phyloP scores from a whole-genome alignment of 2,113 vertebrate species.

The Daphoenositta chrysoptera region DNA sequence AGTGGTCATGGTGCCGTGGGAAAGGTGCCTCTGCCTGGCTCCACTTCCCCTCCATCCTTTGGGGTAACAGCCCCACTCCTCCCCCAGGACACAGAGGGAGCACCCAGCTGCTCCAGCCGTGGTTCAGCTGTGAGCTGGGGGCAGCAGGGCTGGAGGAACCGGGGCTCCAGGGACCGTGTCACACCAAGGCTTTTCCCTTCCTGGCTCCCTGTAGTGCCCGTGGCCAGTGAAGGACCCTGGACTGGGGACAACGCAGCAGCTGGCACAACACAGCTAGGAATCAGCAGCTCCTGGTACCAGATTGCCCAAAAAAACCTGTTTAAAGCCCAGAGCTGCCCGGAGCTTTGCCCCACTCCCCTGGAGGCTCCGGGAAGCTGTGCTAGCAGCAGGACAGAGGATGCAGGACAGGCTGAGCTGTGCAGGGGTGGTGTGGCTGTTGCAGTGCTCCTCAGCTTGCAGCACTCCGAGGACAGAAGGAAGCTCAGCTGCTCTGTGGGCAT shows the following conservation, averaged over 20 bases:
- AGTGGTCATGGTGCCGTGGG: accelerated
- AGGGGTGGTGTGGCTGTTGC: neutral
- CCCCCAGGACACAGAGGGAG: neutral
- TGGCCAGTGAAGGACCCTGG: neutral
- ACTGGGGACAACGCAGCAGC: neutral
- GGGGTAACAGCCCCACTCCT: neutral
- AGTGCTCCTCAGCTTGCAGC: neutral
- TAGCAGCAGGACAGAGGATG: neutral
- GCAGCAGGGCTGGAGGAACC: neutral
- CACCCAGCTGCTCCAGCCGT: neutral
- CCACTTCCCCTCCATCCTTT: neutral
- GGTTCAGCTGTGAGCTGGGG: neutral
- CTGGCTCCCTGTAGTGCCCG: accelerated
- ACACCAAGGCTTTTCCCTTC: neutral
- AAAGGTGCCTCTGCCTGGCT: neutral
- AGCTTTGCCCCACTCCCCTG: neutral
- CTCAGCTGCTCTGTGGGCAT: neutral
- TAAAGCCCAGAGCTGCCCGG: neutral
- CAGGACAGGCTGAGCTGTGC: neutral
- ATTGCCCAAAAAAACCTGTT: neutral
- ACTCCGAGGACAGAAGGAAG: neutral
- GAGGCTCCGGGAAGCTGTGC: neutral
- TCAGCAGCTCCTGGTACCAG: neutral
- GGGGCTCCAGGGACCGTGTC: accelerated
- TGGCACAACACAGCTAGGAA: accelerated